Evolutionary conservation across 2,888 invertebrate genomes (phyloP), one percentile per base, ranked within the genome.

Genomic region (Neocrepidodera transversa): DNA sequence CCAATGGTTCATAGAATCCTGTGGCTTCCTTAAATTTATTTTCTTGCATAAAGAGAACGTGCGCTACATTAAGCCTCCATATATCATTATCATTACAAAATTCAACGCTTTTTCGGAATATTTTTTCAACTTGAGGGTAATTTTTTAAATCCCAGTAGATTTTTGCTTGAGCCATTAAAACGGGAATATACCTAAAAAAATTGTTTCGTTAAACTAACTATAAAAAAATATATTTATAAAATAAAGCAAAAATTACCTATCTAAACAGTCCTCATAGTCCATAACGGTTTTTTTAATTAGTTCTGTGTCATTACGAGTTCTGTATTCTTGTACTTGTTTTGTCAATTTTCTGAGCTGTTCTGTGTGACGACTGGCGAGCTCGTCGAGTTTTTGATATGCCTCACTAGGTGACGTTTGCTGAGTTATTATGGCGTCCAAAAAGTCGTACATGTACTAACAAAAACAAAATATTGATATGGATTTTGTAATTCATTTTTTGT

Each of bases 141-240:
- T 98, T 95, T 76, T 95, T 95, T 78, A 92, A 86, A 67, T 98
- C 95, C 98, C 99, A 99, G 75, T 95, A 96, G 66, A 99, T 95
- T 84, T 97, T 97, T 1, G 98, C 97, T 79, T 99, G 95, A 0
- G 97, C 95, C 98, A 99, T 98, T n/a, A 98, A 84, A 1, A 97
- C 95, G 0, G 99, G 98, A 62, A 99, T 90, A 74, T 97, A 98
- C 70, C 95, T 70, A 8, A 2, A 45, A 26, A 56, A 23, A 8
- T 35, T 10, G 11, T 10, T 20, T 53, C n/a, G 11, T 35, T 51
- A 18, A 10, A 11, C 5, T 11, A 2, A 13, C 6, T 28, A 5
- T 17, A 6, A 8, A n/a, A 3, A 43, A 8, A 23, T 28, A 30
- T 13, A 48, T 43, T 53, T 47, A 14, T 38, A 13, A 1, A 18